Evolutionary conservation across 2,797 vertebrate genomes (phyloP), one percentile per base, ranked within the genome.

Genomic region (Pangasius krempfi): DNA sequence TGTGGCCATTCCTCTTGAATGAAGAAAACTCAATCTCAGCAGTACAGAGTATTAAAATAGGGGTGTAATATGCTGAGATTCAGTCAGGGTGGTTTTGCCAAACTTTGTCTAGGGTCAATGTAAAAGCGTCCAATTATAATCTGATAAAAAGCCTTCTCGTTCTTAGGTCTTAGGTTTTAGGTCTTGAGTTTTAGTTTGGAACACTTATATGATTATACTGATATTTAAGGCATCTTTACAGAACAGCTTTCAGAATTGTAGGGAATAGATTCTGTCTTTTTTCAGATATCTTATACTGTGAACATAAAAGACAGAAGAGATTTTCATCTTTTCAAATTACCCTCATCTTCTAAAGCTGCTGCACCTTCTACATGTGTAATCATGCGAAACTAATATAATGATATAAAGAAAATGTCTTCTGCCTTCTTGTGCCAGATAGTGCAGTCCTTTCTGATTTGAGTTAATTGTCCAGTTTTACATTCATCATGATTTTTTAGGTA

Each of bases 261-360:
- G 25, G 56, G 64, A 7, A 85, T 25, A 20, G 3, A 80, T 64
- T 33, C 44, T 25, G 44, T 68, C 73, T 79, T 44, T 76, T 62
- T 81, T 20, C 30, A 52, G 8, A 33, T 22, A 0, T 18, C 9
- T 25, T 50, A 20, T 64, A 83, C 81, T 50, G 47, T 7, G 62
- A 52, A 33, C 27, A 54, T 27, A 52, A 68, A 84, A 70, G 64
- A 85, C 8, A 70, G 64, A 14, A 70, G 64, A 25, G 18, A 64
- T 37, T 37, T 47, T 85, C 64, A 70, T 85, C 83, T 54, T 70
- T 84, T 84, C 12, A 37, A 68, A 84, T 84, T 30, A 84, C 62
- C 37, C 5, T 25, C 47, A 3, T 52, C 62, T 68, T 50, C n/a
- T 50, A 7, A 84, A 84, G 62, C 27, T 6, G 44, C n/a, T 54